These are phyloP conservation scores for Ectemnius cavifrons DNA, from an alignment of 2,888 invertebrate genomes.

Conservation along the genomic window DNA sequence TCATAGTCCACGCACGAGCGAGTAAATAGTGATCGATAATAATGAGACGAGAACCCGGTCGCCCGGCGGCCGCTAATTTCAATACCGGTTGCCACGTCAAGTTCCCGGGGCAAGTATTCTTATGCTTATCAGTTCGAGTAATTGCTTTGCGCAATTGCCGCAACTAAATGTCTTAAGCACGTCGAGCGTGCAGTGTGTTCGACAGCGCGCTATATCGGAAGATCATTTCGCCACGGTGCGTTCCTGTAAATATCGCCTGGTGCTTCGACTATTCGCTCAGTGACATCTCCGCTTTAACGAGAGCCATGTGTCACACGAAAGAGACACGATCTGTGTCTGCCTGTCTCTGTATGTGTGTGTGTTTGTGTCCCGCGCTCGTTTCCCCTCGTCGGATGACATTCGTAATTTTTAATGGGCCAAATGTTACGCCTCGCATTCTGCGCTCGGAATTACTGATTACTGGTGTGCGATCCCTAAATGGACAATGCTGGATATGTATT, in stretches of 20 bases:
- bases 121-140: too few relatives aligned
- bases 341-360: too few relatives aligned
- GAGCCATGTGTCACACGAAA: not conserved
- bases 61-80: not conserved
- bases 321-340: not conserved
- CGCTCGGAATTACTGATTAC: constrained; percentile 24
- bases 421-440: constrained; percentile 1
- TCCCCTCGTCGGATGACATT: not conserved
- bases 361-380: too few relatives aligned
- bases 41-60: not conserved
- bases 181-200: too few relatives aligned
- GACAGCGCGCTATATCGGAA: too few relatives aligned
- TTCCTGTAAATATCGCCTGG: too few relatives aligned
- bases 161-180: too few relatives aligned
- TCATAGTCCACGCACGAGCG: constrained; percentile 2
- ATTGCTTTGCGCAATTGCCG: too few relatives aligned
- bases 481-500: constrained; percentile 17
- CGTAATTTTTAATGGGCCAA: constrained; percentile 16
- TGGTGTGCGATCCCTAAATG: constrained; percentile 5
- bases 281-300: too few relatives aligned
- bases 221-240: too few relatives aligned
- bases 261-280: too few relatives aligned
- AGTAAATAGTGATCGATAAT: constrained; percentile 4
- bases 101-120: too few relatives aligned
- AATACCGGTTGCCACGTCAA: not conserved